Conservation (phyloP, 2,888 invertebrate genomes). For the Heliconius charithonia region DNA sequence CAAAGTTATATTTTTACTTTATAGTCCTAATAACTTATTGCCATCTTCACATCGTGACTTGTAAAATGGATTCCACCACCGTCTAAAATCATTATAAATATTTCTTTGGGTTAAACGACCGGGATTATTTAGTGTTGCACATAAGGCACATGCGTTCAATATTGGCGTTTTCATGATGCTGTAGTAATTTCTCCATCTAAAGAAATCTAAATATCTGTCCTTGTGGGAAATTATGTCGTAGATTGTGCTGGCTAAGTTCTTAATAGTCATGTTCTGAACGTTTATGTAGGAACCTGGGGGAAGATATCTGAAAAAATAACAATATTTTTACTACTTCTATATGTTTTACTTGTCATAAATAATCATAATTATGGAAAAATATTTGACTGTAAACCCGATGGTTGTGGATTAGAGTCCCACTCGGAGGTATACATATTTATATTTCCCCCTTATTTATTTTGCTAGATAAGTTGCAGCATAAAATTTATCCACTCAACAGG, state of each 20-base stretch:
- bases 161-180: conserved; percentile 51
- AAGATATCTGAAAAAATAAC: conserved; percentile 55
- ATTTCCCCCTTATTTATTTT: too few species aligned
- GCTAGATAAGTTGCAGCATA: too few species aligned
- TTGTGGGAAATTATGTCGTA: conserved; percentile 56
- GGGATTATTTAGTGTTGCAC: conserved; percentile 59
- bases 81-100: conserved; percentile 56
- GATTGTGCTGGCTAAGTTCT: conserved; percentile 59
- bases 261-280: conserved; percentile 52
- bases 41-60: conserved; percentile 49
- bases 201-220: conserved; percentile 61
- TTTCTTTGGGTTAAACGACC: conserved; percentile 53
- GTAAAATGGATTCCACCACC: conserved; percentile 68
- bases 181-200: conserved; percentile 68
- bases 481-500: too few species aligned
- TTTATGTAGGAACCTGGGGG: conserved; percentile 65
- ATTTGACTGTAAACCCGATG: too few species aligned
- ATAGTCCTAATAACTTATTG: conserved; percentile 3
- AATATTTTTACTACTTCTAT: not conserved
- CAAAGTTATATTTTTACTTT: too few species aligned
- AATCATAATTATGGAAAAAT: too few species aligned
- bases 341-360: too few species aligned
- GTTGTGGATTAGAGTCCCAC: too few species aligned
- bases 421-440: too few species aligned
- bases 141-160: conserved; percentile 62